Percentiles rank a stretch among this genome's conserved stretches.
Conservation (phyloP, 1,140 invertebrate genomes). For the Drosophila lini region DNA sequence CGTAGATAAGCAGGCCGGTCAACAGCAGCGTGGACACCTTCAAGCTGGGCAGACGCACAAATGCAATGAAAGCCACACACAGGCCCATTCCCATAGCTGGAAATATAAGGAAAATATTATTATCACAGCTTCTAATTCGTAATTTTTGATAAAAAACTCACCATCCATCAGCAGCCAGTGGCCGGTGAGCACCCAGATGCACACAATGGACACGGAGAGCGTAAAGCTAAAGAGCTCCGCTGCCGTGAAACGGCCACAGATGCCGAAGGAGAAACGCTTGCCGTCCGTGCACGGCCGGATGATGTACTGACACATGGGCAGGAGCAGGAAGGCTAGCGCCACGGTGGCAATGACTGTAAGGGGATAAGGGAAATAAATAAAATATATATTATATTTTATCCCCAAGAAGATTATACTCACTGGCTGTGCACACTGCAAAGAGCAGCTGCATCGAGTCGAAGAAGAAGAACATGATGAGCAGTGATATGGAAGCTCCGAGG, state of each 20-base stretch:
- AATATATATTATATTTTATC: neutral
- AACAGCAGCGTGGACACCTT: conserved; percentile 98
- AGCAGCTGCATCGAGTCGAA: conserved; percentile 99
- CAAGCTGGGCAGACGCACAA: conserved; percentile 96
- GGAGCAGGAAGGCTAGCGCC: conserved; percentile 96
- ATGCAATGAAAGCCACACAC: conserved; percentile 98
- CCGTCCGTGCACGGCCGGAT: conserved; percentile 94
- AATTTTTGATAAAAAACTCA: conserved; percentile 70
- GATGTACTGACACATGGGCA: conserved; percentile 99
- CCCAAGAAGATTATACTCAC: conserved; percentile 86
- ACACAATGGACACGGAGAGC: conserved; percentile 96
- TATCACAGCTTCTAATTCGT: neutral
- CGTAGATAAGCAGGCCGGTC: conserved; percentile 97
- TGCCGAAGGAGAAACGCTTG: conserved; percentile 95
- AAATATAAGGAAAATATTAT: conserved; percentile 51
- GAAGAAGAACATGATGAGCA: conserved; percentile 99
- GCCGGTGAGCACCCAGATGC: conserved; percentile 98
- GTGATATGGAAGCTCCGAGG: conserved; percentile 96
- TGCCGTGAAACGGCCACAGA: conserved; percentile 95
- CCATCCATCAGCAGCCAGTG: conserved; percentile 99
- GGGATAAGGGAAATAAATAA: conserved; percentile 4
- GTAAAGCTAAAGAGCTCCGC: conserved; percentile 97
- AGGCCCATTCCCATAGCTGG: conserved; percentile 97
- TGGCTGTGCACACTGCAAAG: conserved; percentile 98
- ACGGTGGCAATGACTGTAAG: conserved; percentile 96